Conservation (phyloP, 2,888 invertebrate species). For the Zelleria hepariella region DNA sequence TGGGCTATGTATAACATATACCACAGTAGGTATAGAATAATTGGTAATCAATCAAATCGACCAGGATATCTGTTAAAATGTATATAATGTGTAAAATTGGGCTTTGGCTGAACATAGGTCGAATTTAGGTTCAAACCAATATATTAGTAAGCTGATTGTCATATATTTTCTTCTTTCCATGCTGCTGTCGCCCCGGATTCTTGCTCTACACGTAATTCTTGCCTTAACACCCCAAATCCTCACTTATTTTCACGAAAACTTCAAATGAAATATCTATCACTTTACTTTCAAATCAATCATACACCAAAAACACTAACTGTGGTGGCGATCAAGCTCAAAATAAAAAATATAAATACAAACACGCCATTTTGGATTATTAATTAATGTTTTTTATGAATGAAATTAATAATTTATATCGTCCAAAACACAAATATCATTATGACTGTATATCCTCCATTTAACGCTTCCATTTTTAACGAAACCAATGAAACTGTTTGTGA, state of each 20-base stretch:
- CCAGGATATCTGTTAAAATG: too few relatives aligned
- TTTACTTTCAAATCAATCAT: constrained; percentile 25
- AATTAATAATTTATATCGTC: not conserved
- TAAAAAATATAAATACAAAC: constrained; percentile 68
- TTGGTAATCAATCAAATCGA: too few relatives aligned
- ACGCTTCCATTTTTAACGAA: not conserved
- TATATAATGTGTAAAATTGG: too few relatives aligned
- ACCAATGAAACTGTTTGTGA: not conserved
- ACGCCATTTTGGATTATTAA: constrained; percentile 61
- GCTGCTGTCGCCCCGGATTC: constrained; percentile 65
- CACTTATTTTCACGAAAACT: constrained; percentile 24
- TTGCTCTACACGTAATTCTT: constrained; percentile 44
- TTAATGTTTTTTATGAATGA: not conserved
- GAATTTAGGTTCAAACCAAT: not conserved
- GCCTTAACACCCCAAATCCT: constrained; percentile 15
- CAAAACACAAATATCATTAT: not conserved
- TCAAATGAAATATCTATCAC: constrained; percentile 31
- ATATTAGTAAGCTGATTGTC: constrained; percentile 50
- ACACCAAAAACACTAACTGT: constrained; percentile 56
- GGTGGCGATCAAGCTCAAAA: constrained; percentile 63
- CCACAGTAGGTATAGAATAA: too few relatives aligned
- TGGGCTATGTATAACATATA: too few relatives aligned
- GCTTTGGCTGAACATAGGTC: not conserved
- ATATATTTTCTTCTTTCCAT: constrained; percentile 58
- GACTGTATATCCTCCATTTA: not conserved